Evolutionary conservation across 2,888 invertebrate species (phyloP).

Genomic region (Meteorus colon): DNA sequence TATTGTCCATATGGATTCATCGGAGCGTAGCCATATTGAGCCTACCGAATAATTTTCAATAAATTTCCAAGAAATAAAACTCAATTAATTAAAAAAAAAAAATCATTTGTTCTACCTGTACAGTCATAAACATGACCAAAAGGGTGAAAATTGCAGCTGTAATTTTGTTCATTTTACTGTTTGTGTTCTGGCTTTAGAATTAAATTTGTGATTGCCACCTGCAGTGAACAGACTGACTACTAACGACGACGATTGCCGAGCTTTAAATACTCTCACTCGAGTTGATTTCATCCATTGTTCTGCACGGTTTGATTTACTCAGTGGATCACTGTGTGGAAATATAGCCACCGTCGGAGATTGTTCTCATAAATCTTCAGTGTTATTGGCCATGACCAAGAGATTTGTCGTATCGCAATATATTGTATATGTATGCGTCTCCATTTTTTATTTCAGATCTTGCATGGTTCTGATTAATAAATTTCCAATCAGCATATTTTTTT

Average conservation of each 20-base stretch:
- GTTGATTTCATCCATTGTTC: slow-evolving; percentile 38
- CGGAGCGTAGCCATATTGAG: slow-evolving; percentile 35
- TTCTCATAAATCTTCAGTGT: slow-evolving; percentile 47
- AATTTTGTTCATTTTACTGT: slow-evolving; percentile 28
- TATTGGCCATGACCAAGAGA: slow-evolving; percentile 37
- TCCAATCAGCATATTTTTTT: neutral
- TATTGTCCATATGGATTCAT: slow-evolving; percentile 28
- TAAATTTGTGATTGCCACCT: neutral
- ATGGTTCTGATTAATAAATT: slow-evolving; percentile 21
- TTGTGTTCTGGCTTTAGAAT: neutral
- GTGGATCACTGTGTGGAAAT: slow-evolving; percentile 29
- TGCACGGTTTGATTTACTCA: slow-evolving; percentile 43
- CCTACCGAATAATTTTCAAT: slow-evolving; percentile 31
- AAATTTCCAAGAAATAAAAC: neutral
- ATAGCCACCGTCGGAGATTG: slow-evolving; percentile 38
- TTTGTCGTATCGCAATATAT: slow-evolving; percentile 44
- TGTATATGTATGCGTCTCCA: slow-evolving; percentile 16
- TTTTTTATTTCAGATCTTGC: neutral
- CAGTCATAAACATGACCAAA: slow-evolving; percentile 28
- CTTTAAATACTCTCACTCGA: slow-evolving; percentile 49
- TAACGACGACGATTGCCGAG: slow-evolving; percentile 10
- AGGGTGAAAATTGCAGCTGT: slow-evolving; percentile 34
- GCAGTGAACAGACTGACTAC: slow-evolving; percentile 38
- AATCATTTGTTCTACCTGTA: slow-evolving; percentile 31
- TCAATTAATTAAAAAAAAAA: neutral